Conservation (phyloP, 1,140 invertebrate species). For the Meloidogyne chitwoodi region DNA sequence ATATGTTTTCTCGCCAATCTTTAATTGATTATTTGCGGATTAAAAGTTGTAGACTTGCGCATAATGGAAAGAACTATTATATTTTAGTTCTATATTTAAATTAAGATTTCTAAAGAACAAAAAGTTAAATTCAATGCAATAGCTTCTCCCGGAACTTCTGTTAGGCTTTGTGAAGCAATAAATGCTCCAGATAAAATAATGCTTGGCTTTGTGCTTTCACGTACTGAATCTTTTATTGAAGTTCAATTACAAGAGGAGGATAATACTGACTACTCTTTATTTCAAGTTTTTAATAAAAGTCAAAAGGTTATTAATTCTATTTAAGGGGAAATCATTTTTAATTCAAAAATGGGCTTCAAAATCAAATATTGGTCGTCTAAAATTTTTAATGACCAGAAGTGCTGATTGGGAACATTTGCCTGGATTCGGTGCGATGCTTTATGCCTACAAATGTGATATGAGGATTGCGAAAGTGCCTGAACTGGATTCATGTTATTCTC, state of each 20-base stretch:
- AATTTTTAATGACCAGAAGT: neutral
- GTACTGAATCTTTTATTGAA: neutral
- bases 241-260: neutral
- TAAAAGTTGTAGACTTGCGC: no score
- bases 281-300: neutral
- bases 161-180: neutral
- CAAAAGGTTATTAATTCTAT: neutral
- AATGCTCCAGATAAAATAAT: neutral
- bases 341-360: neutral
- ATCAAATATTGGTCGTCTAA: neutral
- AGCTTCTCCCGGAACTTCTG: neutral
- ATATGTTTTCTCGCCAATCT: no score
- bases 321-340: neutral
- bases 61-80: no score
- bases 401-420: neutral
- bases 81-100: neutral
- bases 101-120: neutral
- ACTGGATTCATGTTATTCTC: neutral
- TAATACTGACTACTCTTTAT: neutral
- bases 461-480: neutral
- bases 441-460: neutral
- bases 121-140: neutral
- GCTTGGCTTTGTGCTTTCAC: neutral
- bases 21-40: no score
- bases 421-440: neutral